Base-by-base conservation (phyloP, 2,888 invertebrate species). In the Megalurothrips usitatus region DNA sequence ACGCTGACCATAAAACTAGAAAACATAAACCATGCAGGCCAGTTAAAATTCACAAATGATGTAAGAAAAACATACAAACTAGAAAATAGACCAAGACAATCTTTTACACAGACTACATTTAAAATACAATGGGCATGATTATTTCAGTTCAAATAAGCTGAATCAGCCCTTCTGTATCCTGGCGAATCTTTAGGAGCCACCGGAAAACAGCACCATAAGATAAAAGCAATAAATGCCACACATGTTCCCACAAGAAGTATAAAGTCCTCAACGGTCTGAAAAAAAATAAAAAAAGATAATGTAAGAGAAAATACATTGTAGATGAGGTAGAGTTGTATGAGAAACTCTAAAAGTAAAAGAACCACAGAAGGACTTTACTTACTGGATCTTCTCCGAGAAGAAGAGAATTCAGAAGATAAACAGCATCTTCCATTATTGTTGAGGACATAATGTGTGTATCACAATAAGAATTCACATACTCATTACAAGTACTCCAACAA, bases 151-250 rank as follows among this genome's bases (percentile, higher is more conserved):
- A 75, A 26, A 75, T 75, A 75, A 8, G 68, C 23, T 23, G 26
- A 26, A 12, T 75, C 68, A 75, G 23, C 23, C 26, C 68, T 75
- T 75, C 68, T 23, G 26, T 75, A 75, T 23, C 68, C 68, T 10
- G 68, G 68, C 11, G 68, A 26, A 75, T 83, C 89, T 86, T 89
- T 89, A 80, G 89, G 89, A 82, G 89, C 89, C 83, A 89, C 88
- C 81, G 91, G 91, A 86, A 91, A 91, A 85, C 91, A 91, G 85
- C 91, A 91, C 91, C 91, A 91, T 48, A 91, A 86, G 82, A 91
- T 89, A 85, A 91, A 91, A 47, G 91, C 91, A 82, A 91, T 88
- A 85, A 91, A 91, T 79, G 91, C 91, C 82, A 91, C 91, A 83
- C 91, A 85, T 49, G 91, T 91, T 49, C 91, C 91, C 84, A 91